Evolutionary conservation across 1,140 invertebrate species (phyloP), one percentile per base, ranked within the genome.

Genomic region (Drosophila burlai): DNA sequence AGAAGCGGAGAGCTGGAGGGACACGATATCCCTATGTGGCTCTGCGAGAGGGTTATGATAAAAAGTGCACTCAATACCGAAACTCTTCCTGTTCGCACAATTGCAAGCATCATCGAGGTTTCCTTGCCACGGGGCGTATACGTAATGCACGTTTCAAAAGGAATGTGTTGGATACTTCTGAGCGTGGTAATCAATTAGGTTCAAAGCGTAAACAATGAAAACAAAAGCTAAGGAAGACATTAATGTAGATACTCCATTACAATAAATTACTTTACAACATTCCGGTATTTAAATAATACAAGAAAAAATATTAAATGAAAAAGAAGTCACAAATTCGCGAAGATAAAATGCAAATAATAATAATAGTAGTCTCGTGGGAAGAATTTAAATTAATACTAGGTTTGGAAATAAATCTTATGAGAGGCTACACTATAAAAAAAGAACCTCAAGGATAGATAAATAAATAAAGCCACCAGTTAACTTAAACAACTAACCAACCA

Each of bases 31-130:
- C 59, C 24, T 62, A 24, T 62, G 40, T 15, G 57, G 18, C 15
- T 11, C 26, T n/a, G 16, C 26, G 10, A 49, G 15, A 34, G 24
- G 10, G 73, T 76, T 42, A 64, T 6, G 49, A 42, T 73, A 38
- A 63, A 74, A 54, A 74, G 60, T 54, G 69, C 58, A 38, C 69
- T 47, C 49, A 60, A 60, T 38, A 18, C n/a, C 24, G 21, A 31
- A 43, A 8, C 31, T 13, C 59, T 61, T 46, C n/a, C 21, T 16
- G 16, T 81, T 71, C 62, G 26, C 68, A 81, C 78, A 81, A 84
- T 78, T 49, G 82, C 67, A 55, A 85, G 84, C 81, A 73, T 85
- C 73, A 77, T 43, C 45, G 67, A 55, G 46, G 59, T 47, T n/a
- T 40, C 54, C 26, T 24, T 31, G 21, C 67, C 50, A 66, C 24